Percentiles rank a stretch among this genome's conserved stretches.
Evolutionary conservation across 2,888 invertebrate species (phyloP).

Genomic region (Clanis bilineata): DNA sequence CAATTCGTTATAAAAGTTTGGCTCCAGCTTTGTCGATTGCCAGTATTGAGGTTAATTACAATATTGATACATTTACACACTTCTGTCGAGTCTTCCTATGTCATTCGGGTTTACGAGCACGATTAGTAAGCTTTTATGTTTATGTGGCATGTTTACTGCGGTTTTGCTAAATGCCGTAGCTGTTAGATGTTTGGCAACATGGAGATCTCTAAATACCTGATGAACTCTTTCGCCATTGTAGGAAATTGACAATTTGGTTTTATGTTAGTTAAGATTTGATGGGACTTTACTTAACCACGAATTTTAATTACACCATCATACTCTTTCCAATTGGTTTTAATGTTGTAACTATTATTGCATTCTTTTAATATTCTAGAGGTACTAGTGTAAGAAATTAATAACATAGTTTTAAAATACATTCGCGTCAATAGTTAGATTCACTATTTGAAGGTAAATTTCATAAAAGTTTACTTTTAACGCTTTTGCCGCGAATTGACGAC

Average conservation of each 20-base stretch:
- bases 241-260: background rate
- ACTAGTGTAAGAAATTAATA: too few species aligned
- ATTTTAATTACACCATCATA: background rate
- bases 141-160: background rate
- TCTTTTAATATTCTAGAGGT: too few species aligned
- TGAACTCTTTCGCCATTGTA: background rate
- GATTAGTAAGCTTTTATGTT: background rate
- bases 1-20: constrained; percentile 1
- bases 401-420: too few species aligned
- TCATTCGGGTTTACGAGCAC: background rate
- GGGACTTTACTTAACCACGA: background rate
- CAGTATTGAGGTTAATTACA: constrained; percentile 1
- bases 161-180: background rate
- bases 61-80: constrained; percentile 7
- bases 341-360: background rate
- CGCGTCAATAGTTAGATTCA: too few species aligned
- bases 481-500: too few species aligned
- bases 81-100: background rate
- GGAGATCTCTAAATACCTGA: background rate
- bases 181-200: background rate
- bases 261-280: background rate
- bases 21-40: background rate
- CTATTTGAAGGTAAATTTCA: too few species aligned
- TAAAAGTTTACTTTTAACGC: too few species aligned
- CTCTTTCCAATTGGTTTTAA: background rate